Conservation (phyloP, 2,888 invertebrate genomes). For the Acleris laterana region DNA sequence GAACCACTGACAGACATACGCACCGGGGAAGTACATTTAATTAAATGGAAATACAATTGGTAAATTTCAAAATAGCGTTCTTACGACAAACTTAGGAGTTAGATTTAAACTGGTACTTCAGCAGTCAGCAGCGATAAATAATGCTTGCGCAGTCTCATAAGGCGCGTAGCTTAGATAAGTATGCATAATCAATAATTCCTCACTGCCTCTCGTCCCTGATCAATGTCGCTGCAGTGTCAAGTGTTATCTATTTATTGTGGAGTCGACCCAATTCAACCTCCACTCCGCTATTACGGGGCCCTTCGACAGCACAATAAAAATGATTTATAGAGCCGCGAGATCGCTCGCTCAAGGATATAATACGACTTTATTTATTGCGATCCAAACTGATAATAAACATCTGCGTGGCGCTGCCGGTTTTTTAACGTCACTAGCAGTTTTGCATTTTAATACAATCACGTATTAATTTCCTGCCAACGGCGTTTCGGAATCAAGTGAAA, state of each 20-base stretch:
- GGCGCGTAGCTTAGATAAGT: neutral
- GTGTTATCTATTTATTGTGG: slow-evolving; percentile 62
- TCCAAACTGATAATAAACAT: slow-evolving; percentile 73
- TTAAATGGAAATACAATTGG: too few relatives aligned
- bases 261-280: slow-evolving; percentile 73
- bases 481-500: neutral
- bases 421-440: slow-evolving; percentile 41
- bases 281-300: slow-evolving; percentile 66
- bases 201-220: slow-evolving; percentile 28
- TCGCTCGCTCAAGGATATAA: slow-evolving; percentile 76
- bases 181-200: slow-evolving; percentile 20
- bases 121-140: neutral
- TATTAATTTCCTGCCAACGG: slow-evolving; percentile 14
- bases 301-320: slow-evolving; percentile 80
- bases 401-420: slow-evolving; percentile 59
- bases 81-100: too few relatives aligned
- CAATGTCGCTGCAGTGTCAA: slow-evolving; percentile 45
- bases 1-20: too few relatives aligned
- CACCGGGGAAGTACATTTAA: too few relatives aligned
- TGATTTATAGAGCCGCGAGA: slow-evolving; percentile 75
- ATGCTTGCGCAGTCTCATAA: slow-evolving; percentile 40
- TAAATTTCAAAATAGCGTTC: too few relatives aligned
- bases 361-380: slow-evolving; percentile 76
- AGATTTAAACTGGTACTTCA: too few relatives aligned
- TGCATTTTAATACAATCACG: slow-evolving; percentile 8